phyloP scores from a whole-genome alignment of 2,888 invertebrate species.

The Acronicta psi region DNA sequence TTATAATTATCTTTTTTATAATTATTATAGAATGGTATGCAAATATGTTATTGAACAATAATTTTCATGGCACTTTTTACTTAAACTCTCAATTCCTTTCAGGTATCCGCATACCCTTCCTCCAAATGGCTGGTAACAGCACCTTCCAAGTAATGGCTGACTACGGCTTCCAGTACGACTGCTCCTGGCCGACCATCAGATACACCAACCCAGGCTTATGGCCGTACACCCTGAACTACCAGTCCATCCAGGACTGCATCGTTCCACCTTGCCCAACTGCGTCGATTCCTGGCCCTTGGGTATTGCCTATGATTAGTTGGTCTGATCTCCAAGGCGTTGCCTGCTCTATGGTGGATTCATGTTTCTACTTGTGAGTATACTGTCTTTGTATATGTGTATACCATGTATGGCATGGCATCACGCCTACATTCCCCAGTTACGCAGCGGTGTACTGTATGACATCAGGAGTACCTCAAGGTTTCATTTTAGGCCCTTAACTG shows the following conservation, averaged over 20 bases:
- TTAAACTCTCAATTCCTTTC: constrained; percentile 22
- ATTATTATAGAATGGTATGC: too few relatives aligned
- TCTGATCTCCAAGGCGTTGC: constrained; percentile 76
- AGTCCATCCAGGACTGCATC: constrained; percentile 88
- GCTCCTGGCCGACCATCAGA: constrained; percentile 88
- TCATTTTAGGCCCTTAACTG: neutral
- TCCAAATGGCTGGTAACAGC: constrained; percentile 88
- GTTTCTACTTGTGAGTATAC: constrained; percentile 81
- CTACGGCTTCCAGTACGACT: constrained; percentile 88
- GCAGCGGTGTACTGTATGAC: too few relatives aligned
- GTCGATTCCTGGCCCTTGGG: constrained; percentile 90
- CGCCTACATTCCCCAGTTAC: too few relatives aligned
- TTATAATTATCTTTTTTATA: too few relatives aligned
- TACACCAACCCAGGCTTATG: constrained; percentile 85
- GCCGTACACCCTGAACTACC: constrained; percentile 92
- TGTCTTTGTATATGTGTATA: neutral
- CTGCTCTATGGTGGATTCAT: constrained; percentile 90
- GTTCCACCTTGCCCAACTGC: constrained; percentile 89
- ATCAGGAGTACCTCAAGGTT: too few relatives aligned
- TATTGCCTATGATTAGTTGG: constrained; percentile 90
- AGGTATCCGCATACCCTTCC: constrained; percentile 88
- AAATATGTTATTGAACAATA: too few relatives aligned
- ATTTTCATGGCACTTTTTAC: neutral
- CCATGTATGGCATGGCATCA: too few relatives aligned
- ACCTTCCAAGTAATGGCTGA: constrained; percentile 88